Percentiles rank a stretch among this genome's conserved stretches.
Conservation (phyloP, 30 jellyfish, hydroid and myxozoan species). For the Hydractinia echinata region DNA sequence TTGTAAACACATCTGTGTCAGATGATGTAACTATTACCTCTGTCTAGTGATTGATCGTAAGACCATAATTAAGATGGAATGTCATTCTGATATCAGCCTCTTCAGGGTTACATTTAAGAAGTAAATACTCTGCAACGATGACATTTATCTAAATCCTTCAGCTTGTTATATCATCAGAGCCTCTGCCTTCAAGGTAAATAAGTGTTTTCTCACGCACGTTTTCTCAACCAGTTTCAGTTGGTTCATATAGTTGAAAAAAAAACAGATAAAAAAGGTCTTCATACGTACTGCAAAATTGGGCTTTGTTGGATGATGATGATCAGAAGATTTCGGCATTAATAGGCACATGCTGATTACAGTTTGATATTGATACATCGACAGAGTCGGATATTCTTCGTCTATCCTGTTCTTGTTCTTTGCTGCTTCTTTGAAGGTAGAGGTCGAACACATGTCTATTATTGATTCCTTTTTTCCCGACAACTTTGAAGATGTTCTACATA, state of each 20-base stretch:
- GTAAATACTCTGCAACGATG: too few relatives aligned
- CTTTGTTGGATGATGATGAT: background rate
- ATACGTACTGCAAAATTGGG: too few relatives aligned
- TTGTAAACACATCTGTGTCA: conserved; percentile 1
- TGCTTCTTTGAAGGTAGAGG: background rate
- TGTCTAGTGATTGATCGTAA: too few relatives aligned
- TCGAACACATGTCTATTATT: background rate
- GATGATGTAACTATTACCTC: background rate
- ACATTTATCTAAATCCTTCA: too few relatives aligned
- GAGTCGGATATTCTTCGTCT: background rate
- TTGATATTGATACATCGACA: background rate
- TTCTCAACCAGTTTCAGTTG: too few relatives aligned
- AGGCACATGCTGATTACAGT: background rate
- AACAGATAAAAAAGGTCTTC: too few relatives aligned
- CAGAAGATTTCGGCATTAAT: background rate
- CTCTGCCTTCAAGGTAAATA: background rate
- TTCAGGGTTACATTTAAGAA: too few relatives aligned
- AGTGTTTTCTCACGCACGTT: background rate
- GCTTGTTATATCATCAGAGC: too few relatives aligned
- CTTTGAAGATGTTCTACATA: too few relatives aligned
- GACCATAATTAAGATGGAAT: too few relatives aligned
- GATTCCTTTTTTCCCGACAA: background rate
- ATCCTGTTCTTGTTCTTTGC: background rate
- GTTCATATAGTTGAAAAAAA: too few relatives aligned
- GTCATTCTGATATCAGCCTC: too few relatives aligned